Evolutionary conservation across 53 echinoderm and acorn worm genomes (phyloP), one percentile per base, ranked within the genome.

Genomic region (Arbacia lixula): DNA sequence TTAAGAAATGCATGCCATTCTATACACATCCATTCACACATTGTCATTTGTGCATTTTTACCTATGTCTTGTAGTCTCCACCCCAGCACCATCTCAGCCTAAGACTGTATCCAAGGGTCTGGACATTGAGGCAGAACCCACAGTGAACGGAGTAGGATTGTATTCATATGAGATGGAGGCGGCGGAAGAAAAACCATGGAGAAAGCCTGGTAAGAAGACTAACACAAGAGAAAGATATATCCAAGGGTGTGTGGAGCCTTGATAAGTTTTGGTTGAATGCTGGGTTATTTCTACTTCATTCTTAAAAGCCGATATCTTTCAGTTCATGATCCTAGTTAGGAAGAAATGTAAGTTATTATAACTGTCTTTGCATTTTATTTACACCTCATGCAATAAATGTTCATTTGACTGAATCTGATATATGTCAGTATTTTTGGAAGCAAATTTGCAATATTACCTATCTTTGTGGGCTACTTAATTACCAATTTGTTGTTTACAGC

Each of bases 191-290:
- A 97, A 94, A 38, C 93, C 97, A 9, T 97, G 97, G 97, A 94
- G 90, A 43, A 97, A 97, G 78, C 97, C 97, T 84, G 97, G 97
- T 96, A 85, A 85, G 85, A 32, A n/a, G n/a, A n/a, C n/a, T n/a
- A n/a, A n/a, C n/a, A n/a, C n/a, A n/a, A n/a, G n/a, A n/a, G n/a
- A n/a, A n/a, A n/a, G n/a, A n/a, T n/a, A n/a, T n/a, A n/a, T n/a
- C 52, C 19, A 19, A 51, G 52, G 12, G 12, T 14, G 19, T 51
- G 52, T 19, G 12, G 12, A n/a, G 8, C 46, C 6, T 10, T 46
- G 46, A 6, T 10, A 10, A 10, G 8, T 46, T 46, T 46, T 46
- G 14, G 8, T 46, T 46, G 46, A 46, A 10, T 46, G 8, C 46
- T 46, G 46, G 8, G 46, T 46, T 46, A 46, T 46, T 46, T 46